These are phyloP conservation scores for Thymelicus acteon DNA, from an alignment of 2,888 invertebrate species.

Conservation along the genomic window DNA sequence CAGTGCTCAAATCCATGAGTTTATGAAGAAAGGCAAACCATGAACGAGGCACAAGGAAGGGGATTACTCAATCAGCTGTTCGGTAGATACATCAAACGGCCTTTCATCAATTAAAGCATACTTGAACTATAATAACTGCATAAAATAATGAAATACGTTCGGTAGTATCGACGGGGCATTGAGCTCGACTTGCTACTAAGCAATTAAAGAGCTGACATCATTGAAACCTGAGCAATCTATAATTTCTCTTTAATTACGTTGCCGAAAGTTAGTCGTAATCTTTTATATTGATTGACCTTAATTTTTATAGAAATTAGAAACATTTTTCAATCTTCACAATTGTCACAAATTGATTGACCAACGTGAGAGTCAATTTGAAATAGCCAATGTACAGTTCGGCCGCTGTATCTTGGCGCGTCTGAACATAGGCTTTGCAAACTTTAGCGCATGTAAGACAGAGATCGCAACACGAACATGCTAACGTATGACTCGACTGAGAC, in stretches of 20 bases:
- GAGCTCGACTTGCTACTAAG: conserved; percentile 7
- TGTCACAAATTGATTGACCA: too few relatives aligned
- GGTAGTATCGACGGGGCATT: not conserved
- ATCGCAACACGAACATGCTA: too few relatives aligned
- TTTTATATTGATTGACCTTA: conserved; percentile 30
- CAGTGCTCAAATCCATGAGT: too few relatives aligned
- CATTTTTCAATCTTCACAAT: too few relatives aligned
- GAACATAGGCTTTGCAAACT: too few relatives aligned
- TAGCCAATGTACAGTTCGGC: too few relatives aligned
- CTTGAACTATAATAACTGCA: conserved; percentile 46
- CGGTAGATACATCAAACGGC: conserved; percentile 47
- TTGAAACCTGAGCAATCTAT: conserved; percentile 25
- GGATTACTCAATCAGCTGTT: conserved; percentile 49
- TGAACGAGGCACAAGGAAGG: too few relatives aligned
- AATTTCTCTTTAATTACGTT: conserved; percentile 22
- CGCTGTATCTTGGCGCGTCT: too few relatives aligned
- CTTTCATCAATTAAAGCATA: conserved; percentile 64
- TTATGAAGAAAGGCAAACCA: too few relatives aligned
- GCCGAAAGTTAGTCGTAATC: conserved; percentile 24
- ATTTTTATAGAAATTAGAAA: not conserved
- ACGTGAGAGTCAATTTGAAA: too few relatives aligned
- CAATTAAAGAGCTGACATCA: conserved; percentile 15
- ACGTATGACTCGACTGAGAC: too few relatives aligned
- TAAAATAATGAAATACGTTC: not conserved
- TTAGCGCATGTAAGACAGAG: too few relatives aligned